phyloP scores from a whole-genome alignment of 2,113 vertebrate genomes.

The Dromiciops gliroides region DNA sequence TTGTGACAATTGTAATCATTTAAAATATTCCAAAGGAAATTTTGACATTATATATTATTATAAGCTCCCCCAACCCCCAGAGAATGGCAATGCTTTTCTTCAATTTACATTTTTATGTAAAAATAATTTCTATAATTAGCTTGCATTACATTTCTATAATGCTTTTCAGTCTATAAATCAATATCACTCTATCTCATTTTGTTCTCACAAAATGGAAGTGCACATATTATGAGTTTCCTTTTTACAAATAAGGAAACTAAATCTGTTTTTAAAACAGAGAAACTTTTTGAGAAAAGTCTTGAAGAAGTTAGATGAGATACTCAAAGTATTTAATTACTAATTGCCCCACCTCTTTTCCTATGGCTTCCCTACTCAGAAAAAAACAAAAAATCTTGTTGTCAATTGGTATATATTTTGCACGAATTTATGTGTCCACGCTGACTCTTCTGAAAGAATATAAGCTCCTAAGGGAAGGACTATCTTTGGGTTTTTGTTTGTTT shows the following conservation, averaged over 20 bases:
- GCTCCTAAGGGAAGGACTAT: not conserved
- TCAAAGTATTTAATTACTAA: not conserved
- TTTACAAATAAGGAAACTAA: not conserved
- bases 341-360: not conserved
- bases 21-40: conserved; percentile 68
- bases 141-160: not conserved
- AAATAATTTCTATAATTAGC: not conserved
- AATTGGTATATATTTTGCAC: not conserved
- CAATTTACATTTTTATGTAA: conserved; percentile 36
- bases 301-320: not conserved
- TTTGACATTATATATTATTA: conserved; percentile 65
- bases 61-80: conserved; percentile 9
- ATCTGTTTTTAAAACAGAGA: not conserved
- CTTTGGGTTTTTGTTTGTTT: not conserved
- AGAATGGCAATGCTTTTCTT: conserved; percentile 37
- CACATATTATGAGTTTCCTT: not conserved
- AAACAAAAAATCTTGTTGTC: not conserved
- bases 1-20: conserved; percentile 50
- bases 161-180: not conserved
- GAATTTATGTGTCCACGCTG: not conserved
- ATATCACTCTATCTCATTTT: not conserved
- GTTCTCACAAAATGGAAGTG: not conserved
- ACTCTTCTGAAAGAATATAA: not conserved
- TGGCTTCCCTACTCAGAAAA: not conserved
- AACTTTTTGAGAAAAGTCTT: not conserved